Percentiles rank a stretch among this genome's conserved stretches.
Conservation (phyloP, 2,113 vertebrate species). For the Hylia prasina region DNA sequence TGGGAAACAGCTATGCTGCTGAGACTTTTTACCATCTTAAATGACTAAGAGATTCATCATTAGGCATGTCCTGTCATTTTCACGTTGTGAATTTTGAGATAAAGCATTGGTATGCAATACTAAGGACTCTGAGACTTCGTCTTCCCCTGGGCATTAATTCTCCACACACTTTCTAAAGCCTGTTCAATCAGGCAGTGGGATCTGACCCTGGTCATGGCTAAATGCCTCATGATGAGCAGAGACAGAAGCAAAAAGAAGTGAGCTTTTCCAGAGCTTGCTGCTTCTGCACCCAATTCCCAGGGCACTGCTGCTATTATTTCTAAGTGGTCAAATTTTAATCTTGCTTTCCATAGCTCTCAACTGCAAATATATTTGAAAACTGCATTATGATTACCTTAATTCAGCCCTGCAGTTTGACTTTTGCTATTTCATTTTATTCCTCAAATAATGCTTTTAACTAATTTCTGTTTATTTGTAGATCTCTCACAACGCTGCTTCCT, state of each 20-base stretch:
- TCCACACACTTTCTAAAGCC: neutral
- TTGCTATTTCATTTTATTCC: constrained; percentile 60
- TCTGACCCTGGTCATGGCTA: neutral
- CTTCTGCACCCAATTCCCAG: neutral
- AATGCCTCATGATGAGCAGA: neutral
- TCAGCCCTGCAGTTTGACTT: constrained; percentile 61
- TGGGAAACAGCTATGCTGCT: neutral
- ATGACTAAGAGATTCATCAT: neutral
- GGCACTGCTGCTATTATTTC: constrained; percentile 51
- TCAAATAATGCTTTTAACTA: constrained; percentile 39
- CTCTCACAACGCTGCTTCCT: neutral
- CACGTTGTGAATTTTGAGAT: neutral
- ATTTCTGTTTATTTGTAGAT: constrained; percentile 21
- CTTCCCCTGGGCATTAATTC: neutral
- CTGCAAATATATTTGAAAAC: constrained; percentile 68
- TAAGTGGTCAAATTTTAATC: constrained; percentile 66
- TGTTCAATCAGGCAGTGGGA: neutral
- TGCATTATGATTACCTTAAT: constrained; percentile 62
- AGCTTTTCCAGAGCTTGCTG: constrained; percentile 7
- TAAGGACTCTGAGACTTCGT: neutral
- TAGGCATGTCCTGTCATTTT: neutral
- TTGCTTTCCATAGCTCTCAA: constrained; percentile 56
- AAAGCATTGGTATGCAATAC: neutral
- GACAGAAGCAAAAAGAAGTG: neutral
- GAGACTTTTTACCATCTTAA: neutral